Evolutionary conservation across 2,888 invertebrate genomes (phyloP).

Genomic region (Luffia ferchaultella): DNA sequence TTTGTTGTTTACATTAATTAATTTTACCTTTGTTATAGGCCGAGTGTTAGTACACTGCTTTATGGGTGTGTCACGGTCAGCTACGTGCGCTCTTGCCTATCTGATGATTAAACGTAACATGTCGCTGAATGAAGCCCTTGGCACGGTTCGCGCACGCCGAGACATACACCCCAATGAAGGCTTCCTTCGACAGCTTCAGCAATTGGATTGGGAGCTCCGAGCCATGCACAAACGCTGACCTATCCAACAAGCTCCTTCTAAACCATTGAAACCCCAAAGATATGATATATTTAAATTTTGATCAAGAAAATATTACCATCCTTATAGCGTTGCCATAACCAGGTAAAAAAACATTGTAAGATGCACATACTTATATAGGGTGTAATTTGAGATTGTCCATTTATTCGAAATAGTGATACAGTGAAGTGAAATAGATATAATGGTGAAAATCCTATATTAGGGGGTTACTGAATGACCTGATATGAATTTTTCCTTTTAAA

Average conservation of each 20-base stretch:
- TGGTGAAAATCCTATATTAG: too few relatives aligned
- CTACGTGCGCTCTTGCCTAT: constrained; percentile 82
- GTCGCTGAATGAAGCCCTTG: constrained; percentile 77
- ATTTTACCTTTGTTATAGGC: too few relatives aligned
- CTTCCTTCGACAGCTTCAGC: constrained; percentile 79
- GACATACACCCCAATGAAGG: constrained; percentile 83
- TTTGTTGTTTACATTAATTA: too few relatives aligned
- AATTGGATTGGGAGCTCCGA: constrained; percentile 69
- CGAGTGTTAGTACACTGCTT: constrained; percentile 82
- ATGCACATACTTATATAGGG: too few relatives aligned
- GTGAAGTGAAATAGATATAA: too few relatives aligned
- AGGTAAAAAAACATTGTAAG: too few relatives aligned
- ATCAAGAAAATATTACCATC: too few relatives aligned
- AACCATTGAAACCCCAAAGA: not conserved
- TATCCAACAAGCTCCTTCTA: not conserved
- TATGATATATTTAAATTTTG: not conserved
- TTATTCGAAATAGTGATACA: too few relatives aligned
- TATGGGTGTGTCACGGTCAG: constrained; percentile 84
- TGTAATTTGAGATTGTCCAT: too few relatives aligned
- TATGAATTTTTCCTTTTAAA: too few relatives aligned
- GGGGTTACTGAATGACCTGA: too few relatives aligned
- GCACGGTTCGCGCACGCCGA: constrained; percentile 72
- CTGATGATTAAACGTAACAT: constrained; percentile 82
- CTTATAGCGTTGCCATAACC: too few relatives aligned
- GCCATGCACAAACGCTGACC: constrained; percentile 59